Conservation (phyloP, 2,113 vertebrate species). For the Muscicapa adusta region DNA sequence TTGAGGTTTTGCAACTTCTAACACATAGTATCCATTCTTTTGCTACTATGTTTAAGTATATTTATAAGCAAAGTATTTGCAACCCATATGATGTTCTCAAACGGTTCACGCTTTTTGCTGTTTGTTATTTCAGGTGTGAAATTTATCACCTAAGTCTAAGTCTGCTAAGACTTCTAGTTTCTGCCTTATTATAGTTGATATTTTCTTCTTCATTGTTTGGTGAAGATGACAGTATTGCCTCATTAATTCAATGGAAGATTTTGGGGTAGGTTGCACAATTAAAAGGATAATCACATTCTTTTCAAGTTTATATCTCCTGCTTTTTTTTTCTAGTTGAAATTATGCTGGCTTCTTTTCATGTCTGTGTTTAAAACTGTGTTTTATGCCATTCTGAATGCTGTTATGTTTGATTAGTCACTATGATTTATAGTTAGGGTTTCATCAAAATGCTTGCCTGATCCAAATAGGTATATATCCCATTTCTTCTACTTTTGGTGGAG, state of each 20-base stretch:
- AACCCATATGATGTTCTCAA: not conserved
- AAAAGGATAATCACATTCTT: not conserved
- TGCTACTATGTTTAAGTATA: not conserved
- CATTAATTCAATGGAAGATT: not conserved
- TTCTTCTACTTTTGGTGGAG: slow-evolving; percentile 20
- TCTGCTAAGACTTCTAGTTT: not conserved
- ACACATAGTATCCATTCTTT: not conserved
- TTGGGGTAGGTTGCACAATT: not conserved
- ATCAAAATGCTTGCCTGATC: slow-evolving; percentile 53
- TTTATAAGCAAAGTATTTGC: not conserved
- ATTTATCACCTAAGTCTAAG: not conserved
- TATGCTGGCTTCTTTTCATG: not conserved
- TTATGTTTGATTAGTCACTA: slow-evolving; percentile 34
- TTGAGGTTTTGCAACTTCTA: not conserved
- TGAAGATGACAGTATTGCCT: not conserved
- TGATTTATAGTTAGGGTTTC: slow-evolving; percentile 36
- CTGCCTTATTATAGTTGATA: not conserved
- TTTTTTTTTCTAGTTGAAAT: not conserved
- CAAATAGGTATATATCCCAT: slow-evolving; percentile 30
- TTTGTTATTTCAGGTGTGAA: not conserved
- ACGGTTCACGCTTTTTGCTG: not conserved
- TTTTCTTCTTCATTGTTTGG: not conserved
- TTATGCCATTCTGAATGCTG: not conserved
- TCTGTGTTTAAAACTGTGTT: not conserved
- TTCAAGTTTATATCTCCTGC: not conserved